Conservation (phyloP, 2,797 vertebrate species). For the Falco columbarius region DNA sequence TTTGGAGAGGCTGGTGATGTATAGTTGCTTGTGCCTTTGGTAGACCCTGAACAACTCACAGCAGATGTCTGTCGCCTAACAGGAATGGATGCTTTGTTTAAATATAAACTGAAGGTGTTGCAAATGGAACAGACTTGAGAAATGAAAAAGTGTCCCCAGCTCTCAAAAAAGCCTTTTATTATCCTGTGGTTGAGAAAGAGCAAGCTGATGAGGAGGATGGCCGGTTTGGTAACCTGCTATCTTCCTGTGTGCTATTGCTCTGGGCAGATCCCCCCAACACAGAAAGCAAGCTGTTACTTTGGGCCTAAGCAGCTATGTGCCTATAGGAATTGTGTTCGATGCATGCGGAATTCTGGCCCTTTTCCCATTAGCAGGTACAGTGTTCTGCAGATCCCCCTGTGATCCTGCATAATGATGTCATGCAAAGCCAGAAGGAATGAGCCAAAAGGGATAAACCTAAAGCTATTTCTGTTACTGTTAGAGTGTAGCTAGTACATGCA, state of each 20-base stretch:
- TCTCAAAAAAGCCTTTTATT: background rate
- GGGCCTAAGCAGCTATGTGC: background rate
- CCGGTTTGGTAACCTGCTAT: background rate
- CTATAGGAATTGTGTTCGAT: rapidly evolving
- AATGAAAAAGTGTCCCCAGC: background rate
- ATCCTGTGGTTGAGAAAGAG: background rate
- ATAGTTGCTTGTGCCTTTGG: background rate
- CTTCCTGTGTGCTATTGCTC: background rate
- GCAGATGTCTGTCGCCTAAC: background rate
- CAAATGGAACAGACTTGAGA: background rate
- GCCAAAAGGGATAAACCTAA: background rate
- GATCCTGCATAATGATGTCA: background rate
- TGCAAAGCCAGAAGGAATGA: background rate
- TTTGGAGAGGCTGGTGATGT: background rate
- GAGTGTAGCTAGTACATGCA: background rate
- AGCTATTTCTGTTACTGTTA: background rate
- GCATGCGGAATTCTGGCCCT: background rate
- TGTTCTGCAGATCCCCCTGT: background rate
- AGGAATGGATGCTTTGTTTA: background rate
- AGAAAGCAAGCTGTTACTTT: background rate
- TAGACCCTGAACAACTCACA: background rate
- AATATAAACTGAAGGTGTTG: background rate
- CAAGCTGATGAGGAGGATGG: background rate
- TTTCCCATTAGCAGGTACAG: background rate
- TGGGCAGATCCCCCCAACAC: background rate